Base-by-base conservation (phyloP, 2,888 invertebrate genomes). In the Cataglyphis cursor region DNA sequence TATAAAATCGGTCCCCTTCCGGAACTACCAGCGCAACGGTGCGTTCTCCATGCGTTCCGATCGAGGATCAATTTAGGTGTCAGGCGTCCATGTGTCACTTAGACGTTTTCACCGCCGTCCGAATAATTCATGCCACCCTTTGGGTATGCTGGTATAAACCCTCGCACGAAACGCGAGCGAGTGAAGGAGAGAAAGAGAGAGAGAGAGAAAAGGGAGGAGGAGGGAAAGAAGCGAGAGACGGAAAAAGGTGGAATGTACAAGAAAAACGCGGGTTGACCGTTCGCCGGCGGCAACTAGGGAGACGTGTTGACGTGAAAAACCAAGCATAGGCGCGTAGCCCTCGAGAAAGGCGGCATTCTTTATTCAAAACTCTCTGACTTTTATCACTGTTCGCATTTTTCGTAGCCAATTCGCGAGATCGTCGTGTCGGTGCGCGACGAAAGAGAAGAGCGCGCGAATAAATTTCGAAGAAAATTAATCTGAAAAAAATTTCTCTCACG, bases 41-140 rank as follows among this genome's bases (percentile, higher is more conserved):
- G 38, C 41, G 41, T 73, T 65, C 59, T 73, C 44, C 62, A 80
- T 85, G 66, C 82, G 89, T 87, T 81, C 86, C 93, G 92, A 94
- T 94, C 93, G 91, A 89, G 92, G 92, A 94, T 94, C 94, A 94
- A 94, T 94, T 94, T 92, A 92, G 91, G 85, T 92, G 94, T 93
- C 94, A 93, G 93, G 90, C 91, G 90, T 94, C 94, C 92, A 87
- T 91, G 91, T 93, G 94, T 94, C 94, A 94, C 94, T 94, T 94
- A 94, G 93, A 89, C 93, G 90, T 94, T 94, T 94, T 94, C 94
- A 94, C 93, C 93, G 91, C 70, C 85, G 64, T 66, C 38, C 87
- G 83, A 94, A 94, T 94, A 92, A 94, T 94, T 94, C 91, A 94
- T 91, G 88, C 82, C 85, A 85, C 89, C 91, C 90, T 88, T 92